Base-by-base conservation (phyloP, 1,140 invertebrate species). In the Marisa cornuarietis region DNA sequence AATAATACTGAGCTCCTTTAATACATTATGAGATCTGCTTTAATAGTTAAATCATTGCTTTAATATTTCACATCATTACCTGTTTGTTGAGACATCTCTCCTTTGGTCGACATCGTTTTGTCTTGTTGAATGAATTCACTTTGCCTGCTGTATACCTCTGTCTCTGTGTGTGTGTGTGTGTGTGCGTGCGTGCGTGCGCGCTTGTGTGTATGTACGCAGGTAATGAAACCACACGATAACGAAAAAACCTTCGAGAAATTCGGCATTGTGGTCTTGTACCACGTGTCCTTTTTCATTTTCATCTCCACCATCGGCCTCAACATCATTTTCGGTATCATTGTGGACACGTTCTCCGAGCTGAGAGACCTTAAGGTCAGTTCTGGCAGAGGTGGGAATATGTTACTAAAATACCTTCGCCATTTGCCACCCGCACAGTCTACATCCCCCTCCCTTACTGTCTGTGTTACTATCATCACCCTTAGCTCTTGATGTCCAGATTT, bases 271-370 rank as follows among this genome's bases (percentile, higher is more conserved):
- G 88, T 88, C 10, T 51, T 91, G 24, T 91, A 88, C 69, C 88
- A 91, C 75, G 85, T 91, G 8, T 90, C 90, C 16, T 91, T 91
- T 85, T 91, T 91, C 85, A 88, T 91, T 79, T 90, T 91, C 82
- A 90, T 91, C 79, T 89, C 90, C 8, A 91, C 90, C 58, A 91
- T 91, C 81, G 90, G 90, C 65, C 85, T 91, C n/a, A 91, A 91
- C 86, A 90, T 91, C 78, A 90, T 91, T 81, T 90, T 91, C 77
- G 90, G 90, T 84, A 91, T 91, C 84, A 91, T 91, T 71, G 90
- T 91, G 6, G 90, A 91, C 83, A 91, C 90, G 9, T 91, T 91
- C 85, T 91, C 90, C 1, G 90, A 91, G 79, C 87, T 91, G 11
- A 83, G 90, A 79, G 90, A 91, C 82, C 85, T 91, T 24, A 91